Percentiles rank a stretch among this genome's conserved stretches.
These are phyloP conservation scores for Plecotus auritus DNA, from an alignment of 2,113 vertebrate genomes.

Conservation along the genomic window DNA sequence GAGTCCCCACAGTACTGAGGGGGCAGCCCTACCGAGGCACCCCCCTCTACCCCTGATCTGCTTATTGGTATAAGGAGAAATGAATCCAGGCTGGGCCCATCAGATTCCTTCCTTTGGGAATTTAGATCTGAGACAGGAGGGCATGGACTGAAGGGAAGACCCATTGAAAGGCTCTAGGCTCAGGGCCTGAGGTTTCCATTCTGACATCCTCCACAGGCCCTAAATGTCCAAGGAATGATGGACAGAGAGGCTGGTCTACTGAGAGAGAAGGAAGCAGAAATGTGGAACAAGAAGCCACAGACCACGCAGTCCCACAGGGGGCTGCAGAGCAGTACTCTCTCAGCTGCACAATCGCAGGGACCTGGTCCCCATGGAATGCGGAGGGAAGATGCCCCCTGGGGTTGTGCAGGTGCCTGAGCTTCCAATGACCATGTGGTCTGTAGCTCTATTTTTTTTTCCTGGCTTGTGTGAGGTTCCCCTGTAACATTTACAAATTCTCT, in stretches of 20 bases:
- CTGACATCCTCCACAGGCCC: background rate
- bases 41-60: background rate
- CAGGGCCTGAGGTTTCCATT: background rate
- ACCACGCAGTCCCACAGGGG: background rate
- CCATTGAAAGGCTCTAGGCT: background rate
- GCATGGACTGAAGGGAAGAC: background rate
- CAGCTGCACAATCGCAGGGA: accelerated
- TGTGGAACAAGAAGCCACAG: background rate
- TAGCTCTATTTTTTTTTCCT: background rate
- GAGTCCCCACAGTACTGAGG: background rate
- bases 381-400: background rate
- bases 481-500: background rate
- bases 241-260: background rate
- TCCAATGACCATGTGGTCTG: background rate
- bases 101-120: background rate
- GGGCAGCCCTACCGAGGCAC: background rate
- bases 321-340: background rate
- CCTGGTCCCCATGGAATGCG: accelerated
- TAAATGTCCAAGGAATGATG: background rate
- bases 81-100: background rate
- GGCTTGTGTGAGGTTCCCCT: background rate
- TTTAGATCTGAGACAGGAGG: background rate
- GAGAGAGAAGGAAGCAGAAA: background rate
- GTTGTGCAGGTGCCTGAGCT: accelerated
- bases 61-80: background rate